A percentile compares a stretch with the other conserved stretches of the same genome.
phyloP scores from a whole-genome alignment of 1,140 invertebrate species.

The Propsilocerus akamusi region DNA sequence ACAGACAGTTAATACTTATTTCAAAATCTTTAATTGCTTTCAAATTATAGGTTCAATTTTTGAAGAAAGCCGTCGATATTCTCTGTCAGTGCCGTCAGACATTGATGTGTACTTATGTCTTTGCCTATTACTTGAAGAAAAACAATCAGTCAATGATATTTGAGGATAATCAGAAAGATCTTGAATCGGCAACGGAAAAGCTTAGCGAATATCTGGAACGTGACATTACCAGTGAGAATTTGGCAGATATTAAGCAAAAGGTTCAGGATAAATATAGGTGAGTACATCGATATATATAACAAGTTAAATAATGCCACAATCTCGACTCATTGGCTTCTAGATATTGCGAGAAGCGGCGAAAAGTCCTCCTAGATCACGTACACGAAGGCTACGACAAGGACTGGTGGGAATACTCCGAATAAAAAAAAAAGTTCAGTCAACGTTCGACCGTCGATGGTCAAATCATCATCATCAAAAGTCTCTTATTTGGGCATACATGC shows the following conservation, averaged over 20 bases:
- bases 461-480: no score
- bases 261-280: constrained; percentile 98
- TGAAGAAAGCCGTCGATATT: constrained; percentile 95
- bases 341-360: constrained; percentile 91
- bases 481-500: no score
- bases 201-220: constrained; percentile 94
- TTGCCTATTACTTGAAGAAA: constrained; percentile 94
- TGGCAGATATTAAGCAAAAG: constrained; percentile 96
- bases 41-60: constrained; percentile 67
- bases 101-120: constrained; percentile 98
- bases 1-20: constrained; percentile 7
- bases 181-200: constrained; percentile 91
- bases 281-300: constrained; percentile 11
- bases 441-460: neutral
- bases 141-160: constrained; percentile 99
- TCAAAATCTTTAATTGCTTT: constrained; percentile 4
- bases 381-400: constrained; percentile 98
- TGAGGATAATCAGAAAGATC: constrained; percentile 97
- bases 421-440: constrained; percentile 17
- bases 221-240: constrained; percentile 94
- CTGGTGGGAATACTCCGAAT: constrained; percentile 90
- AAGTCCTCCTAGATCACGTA: constrained; percentile 88
- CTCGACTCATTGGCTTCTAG: constrained; percentile 28
- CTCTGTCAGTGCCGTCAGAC: constrained; percentile 94
- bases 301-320: constrained; percentile 3